A percentile compares a stretch with the other conserved stretches of the same genome.
phyloP scores from a whole-genome alignment of 2,888 invertebrate genomes.

The Pandemis corylana region DNA sequence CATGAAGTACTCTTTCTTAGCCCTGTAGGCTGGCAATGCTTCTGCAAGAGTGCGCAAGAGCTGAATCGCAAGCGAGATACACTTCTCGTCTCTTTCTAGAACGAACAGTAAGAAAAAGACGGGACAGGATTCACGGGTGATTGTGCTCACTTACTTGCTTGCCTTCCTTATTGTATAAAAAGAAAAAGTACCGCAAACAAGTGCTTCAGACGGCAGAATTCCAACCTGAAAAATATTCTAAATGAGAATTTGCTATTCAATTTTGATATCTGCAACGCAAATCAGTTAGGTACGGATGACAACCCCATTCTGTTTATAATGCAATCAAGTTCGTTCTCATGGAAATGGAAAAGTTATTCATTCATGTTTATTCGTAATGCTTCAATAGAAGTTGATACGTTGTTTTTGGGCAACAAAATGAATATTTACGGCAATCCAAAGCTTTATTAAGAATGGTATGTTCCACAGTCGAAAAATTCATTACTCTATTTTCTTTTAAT shows the following conservation, averaged over 20 bases:
- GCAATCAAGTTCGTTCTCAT: constrained; percentile 44
- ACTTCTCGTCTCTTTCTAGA: no score
- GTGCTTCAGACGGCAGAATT: not conserved
- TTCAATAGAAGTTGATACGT: not conserved
- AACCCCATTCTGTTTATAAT: constrained; percentile 44
- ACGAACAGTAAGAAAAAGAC: no score
- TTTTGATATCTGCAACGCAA: constrained; percentile 14
- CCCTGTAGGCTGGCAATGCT: no score
- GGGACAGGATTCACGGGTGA: no score
- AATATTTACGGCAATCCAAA: not conserved
- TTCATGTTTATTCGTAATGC: not conserved
- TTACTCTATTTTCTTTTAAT: no score
- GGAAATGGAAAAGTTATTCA: constrained; percentile 42
- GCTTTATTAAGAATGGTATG: no score
- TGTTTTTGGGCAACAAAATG: not conserved
- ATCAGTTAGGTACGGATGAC: constrained; percentile 22
- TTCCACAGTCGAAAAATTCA: no score
- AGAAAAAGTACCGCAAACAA: not conserved
- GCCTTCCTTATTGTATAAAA: no score
- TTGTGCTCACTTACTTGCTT: no score
- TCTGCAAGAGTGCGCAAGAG: no score
- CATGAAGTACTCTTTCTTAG: no score
- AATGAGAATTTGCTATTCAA: constrained; percentile 9
- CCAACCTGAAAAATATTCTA: not conserved
- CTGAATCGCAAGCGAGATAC: no score